Base-by-base conservation (phyloP, 2,113 vertebrate species). In the Probosciger aterrimus region DNA sequence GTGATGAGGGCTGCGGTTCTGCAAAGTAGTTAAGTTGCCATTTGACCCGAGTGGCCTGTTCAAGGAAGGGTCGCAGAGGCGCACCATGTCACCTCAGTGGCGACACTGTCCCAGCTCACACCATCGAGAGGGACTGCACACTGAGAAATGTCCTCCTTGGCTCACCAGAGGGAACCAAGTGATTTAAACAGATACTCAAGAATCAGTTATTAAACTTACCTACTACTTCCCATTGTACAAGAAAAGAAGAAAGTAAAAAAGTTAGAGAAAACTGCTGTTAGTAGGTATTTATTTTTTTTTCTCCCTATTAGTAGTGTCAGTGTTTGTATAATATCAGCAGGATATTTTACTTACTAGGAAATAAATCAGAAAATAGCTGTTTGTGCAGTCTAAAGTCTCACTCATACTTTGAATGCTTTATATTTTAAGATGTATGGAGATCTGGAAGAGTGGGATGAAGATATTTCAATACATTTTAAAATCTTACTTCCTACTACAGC, bases 21-120 rank as follows among this genome's bases (percentile, higher is more conserved):
- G 33, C 65, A 8, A 31, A 49, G 15, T 0, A 2, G 28, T 31
- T 11, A 14, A 78, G 55, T 7, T 1, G 0, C 37, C 3, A 0
- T 30, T 16, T 11, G 31, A 30, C 5, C 0, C 0, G 18, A 69
- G 50, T 11, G 33, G 44, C 59, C 35, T 24, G n/a, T 41, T 24
- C 30, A 19, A 25, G 60, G 43, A 25, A 18, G 39, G 43, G 65
- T 3, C 17, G 37, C 62, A 30, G 27, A 30, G 28, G 39, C 3
- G 1, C 6, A 7, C 11, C 10, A 0, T 17, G 1, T 27, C 62
- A 10, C 30, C 22, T 60, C 20, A 4, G 80, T 0, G 12, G 41
- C 20, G 30, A 43, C 62, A 15, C 76, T 43, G 63, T 41, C 62
- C 28, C 62, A 28, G 41, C 35, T 70, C 16, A 6, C 18, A 49